phyloP scores from a whole-genome alignment of 2,113 vertebrate genomes.

The Cyprinodon brontotheroides region DNA sequence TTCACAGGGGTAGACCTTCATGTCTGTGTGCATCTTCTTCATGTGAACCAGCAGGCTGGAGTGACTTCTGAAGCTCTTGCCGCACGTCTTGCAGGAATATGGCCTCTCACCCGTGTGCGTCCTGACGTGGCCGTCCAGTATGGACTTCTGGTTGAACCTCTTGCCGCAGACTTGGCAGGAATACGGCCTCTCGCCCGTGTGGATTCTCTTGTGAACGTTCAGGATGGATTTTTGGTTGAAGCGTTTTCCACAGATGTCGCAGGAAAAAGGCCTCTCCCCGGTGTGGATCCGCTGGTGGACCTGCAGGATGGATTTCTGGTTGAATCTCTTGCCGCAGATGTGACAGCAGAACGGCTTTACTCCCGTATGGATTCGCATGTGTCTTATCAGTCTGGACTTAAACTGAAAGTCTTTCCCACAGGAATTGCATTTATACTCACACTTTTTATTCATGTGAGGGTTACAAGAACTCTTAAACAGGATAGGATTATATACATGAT shows the following conservation, averaged over 20 bases:
- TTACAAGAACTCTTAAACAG: neutral
- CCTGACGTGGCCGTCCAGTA: neutral
- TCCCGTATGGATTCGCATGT: conserved; percentile 16
- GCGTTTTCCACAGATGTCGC: conserved; percentile 5
- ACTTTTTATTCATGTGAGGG: neutral
- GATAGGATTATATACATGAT: neutral
- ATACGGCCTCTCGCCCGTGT: conserved; percentile 22
- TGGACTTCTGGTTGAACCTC: conserved; percentile 16
- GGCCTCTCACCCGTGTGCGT: conserved; percentile 16
- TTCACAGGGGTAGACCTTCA: neutral
- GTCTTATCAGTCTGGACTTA: conserved; percentile 5
- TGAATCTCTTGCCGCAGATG: conserved; percentile 21
- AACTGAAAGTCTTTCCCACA: conserved; percentile 22
- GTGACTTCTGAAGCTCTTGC: conserved; percentile 14
- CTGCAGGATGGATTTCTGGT: conserved; percentile 8
- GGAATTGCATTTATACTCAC: conserved; percentile 18
- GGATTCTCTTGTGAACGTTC: conserved; percentile 13
- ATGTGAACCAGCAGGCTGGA: conserved; percentile 23
- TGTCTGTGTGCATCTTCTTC: conserved; percentile 18
- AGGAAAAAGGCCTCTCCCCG: conserved; percentile 3
- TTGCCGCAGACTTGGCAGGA: conserved; percentile 13
- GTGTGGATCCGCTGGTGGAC: conserved; percentile 29
- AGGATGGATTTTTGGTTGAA: conserved; percentile 18
- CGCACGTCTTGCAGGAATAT: conserved; percentile 12
- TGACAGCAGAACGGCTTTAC: conserved; percentile 9